A percentile compares a stretch with the other conserved stretches of the same genome.
phyloP scores from a whole-genome alignment of 2,888 invertebrate species.

The Meteorus cinctellus region DNA sequence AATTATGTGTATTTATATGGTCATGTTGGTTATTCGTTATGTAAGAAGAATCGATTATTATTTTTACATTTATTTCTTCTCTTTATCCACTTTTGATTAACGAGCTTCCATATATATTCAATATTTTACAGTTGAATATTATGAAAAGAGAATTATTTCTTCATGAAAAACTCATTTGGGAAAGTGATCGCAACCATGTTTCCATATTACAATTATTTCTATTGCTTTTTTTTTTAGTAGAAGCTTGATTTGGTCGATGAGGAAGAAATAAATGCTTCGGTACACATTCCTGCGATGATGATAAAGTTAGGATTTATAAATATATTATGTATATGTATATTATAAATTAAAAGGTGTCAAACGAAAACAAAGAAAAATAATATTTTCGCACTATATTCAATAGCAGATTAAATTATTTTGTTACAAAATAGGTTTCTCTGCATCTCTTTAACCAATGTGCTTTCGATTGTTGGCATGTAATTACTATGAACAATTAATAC shows the following conservation, averaged over 20 bases:
- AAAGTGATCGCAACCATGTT: background rate
- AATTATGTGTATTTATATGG: constrained; percentile 47
- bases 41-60: constrained; percentile 26
- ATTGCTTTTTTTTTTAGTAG: background rate
- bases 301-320: background rate
- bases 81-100: background rate
- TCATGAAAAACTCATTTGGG: background rate
- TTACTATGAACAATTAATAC: background rate
- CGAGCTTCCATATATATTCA: constrained; percentile 2
- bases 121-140: background rate
- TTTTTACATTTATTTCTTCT: constrained; percentile 5
- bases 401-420: background rate
- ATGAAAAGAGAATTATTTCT: background rate
- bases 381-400: background rate
- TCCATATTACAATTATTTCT: background rate
- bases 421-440: background rate
- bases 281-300: constrained; percentile 2
- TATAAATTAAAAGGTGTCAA: background rate
- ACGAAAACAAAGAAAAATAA: background rate
- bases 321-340: constrained; percentile 2
- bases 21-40: constrained; percentile 39
- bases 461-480: background rate
- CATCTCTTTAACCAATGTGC: too few relatives aligned
- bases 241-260: constrained; percentile 2
- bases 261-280: background rate